These are phyloP conservation scores for Pheosia tremula DNA, from an alignment of 2,888 invertebrate genomes.

Conservation along the genomic window DNA sequence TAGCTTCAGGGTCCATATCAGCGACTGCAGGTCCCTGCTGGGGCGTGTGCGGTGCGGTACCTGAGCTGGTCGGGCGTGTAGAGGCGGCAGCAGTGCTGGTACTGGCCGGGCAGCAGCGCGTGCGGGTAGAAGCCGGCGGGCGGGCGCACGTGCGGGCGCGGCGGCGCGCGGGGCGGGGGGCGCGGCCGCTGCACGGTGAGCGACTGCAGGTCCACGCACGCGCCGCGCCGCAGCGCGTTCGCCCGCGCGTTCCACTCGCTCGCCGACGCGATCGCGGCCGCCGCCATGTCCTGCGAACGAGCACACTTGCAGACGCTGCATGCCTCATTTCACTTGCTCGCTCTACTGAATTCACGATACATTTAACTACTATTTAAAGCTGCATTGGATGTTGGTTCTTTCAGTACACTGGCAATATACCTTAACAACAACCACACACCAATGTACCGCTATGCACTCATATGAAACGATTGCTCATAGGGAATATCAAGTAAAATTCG, in stretches of 20 bases:
- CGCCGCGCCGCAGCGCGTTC: constrained; percentile 90
- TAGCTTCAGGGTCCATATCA: too few relatives aligned
- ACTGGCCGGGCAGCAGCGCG: constrained; percentile 98
- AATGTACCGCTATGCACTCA: too few relatives aligned
- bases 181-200: constrained; percentile 90
- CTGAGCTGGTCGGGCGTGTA: constrained; percentile 92
- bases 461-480: too few relatives aligned
- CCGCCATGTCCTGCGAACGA: constrained; percentile 86
- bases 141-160: constrained; percentile 64
- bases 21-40: too few relatives aligned
- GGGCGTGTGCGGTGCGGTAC: constrained; percentile 29
- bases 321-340: too few relatives aligned
- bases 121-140: constrained; percentile 92
- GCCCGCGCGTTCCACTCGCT: constrained; percentile 95
- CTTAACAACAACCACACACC: too few relatives aligned
- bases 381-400: too few relatives aligned
- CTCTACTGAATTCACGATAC: too few relatives aligned
- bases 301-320: neutral
- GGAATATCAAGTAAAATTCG: too few relatives aligned
- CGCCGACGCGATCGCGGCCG: constrained; percentile 93
- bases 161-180: constrained; percentile 30
- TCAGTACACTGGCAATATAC: too few relatives aligned
- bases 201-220: constrained; percentile 97
- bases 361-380: too few relatives aligned
- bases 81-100: constrained; percentile 91